A percentile compares a stretch with the other conserved stretches of the same genome.
These are phyloP conservation scores for Cariama cristata DNA, from an alignment of 2,113 vertebrate genomes.

Conservation along the genomic window DNA sequence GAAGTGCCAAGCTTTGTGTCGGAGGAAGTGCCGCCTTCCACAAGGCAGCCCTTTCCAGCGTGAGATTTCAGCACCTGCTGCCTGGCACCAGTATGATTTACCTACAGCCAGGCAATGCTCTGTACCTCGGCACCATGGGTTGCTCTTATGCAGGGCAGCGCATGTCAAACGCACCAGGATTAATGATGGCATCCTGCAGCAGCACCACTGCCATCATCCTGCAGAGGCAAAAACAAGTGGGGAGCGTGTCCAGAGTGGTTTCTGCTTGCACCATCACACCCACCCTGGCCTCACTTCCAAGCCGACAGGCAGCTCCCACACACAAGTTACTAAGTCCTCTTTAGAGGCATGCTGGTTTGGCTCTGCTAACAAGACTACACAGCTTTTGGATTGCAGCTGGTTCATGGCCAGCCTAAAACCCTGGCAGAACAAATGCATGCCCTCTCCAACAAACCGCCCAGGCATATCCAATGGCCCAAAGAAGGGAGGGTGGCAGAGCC, in stretches of 20 bases:
- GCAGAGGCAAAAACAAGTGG: background rate
- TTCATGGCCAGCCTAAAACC: background rate
- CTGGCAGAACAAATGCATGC: background rate
- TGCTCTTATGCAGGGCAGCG: background rate
- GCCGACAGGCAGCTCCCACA: background rate
- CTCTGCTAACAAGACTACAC: background rate
- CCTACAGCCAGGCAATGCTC: background rate
- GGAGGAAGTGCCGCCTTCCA: background rate
- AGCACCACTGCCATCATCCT: background rate
- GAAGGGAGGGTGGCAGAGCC: background rate
- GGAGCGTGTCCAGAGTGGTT: background rate
- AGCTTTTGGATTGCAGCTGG: background rate
- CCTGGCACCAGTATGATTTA: background rate
- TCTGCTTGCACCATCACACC: background rate
- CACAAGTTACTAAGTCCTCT: background rate
- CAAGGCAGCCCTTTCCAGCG: background rate
- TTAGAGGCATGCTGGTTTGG: background rate
- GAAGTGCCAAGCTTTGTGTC: background rate
- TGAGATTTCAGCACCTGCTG: background rate
- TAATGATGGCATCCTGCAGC: background rate
- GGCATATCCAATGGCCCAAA: background rate
- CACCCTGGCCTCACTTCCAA: background rate
- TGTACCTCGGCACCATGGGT: background rate
- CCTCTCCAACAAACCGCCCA: background rate
- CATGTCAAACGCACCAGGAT: background rate